Base-by-base conservation (phyloP, 2,113 vertebrate genomes). In the Phalacrocorax pelagicus region DNA sequence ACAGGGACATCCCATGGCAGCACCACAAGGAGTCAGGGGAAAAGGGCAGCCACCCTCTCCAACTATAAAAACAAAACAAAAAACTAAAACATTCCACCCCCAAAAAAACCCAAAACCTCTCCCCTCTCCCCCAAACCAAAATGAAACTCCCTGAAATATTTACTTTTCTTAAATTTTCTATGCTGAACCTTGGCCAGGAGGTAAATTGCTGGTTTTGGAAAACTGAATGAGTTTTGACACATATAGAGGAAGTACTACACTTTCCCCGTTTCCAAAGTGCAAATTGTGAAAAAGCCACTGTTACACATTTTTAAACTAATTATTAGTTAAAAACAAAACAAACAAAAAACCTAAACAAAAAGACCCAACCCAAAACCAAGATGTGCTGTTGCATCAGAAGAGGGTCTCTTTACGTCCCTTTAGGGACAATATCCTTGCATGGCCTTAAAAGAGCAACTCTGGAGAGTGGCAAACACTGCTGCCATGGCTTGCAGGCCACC, bases 381-480 rank as follows among this genome's bases (percentile, higher is more conserved):
- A 44, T 23, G 47, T 4, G 3, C 18, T 71, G 20, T 22, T 51
- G 4, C 18, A 30, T 30, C 46, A 81, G 27, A 26, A 70, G 11
- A 2, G 6, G 29, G 51, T 24, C 63, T 59, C 44, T 44, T 44
- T 44, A 38, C 42, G 22, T 16, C n/a, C 4, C 7, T 63, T 77
- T 47, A 65, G 21, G 29, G 47, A 42, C 11, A 30, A 26, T 5
- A n/a, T 4, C 52, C 30, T 88, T 32, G 9, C 29, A 11, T 3
- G 15, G 18, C 54, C 55, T 52, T 42, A 12, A 16, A 71, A 54
- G 38, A 73, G 16, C 18, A 44, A 40, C 17, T 67, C 36, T 47
- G 34, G 49, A 54, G 54, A 47, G 23, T 0, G 0, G 29, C 0
- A 0, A 55, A 49, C 4, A 1, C 54, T 51, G 55, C 58, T 73